Evolutionary conservation across 2,888 invertebrate species (phyloP), one percentile per base, ranked within the genome.

Genomic region (Chloroclysta siterata): DNA sequence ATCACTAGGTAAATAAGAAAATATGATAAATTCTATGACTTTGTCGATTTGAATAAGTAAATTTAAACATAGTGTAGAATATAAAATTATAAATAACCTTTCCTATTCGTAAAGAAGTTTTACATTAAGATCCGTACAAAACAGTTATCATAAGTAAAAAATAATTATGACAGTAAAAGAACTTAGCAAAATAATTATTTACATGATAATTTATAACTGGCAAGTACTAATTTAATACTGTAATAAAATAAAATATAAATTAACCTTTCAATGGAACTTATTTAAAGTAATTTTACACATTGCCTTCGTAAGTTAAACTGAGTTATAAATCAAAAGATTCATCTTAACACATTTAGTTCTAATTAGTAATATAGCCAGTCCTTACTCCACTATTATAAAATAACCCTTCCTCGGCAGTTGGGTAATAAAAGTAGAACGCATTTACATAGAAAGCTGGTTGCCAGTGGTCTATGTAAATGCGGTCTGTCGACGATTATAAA

Each of bases 151-250:
- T 8, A 52, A 53, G 53, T 66, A 64, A 72, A 72, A 70, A 68
- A 74, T 80, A 82, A 84, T 84, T 82, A 83, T 78, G 80, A 82
- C 77, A 71, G 50, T 29, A 65, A 66, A 46, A 63, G 64, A 63
- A 65, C 65, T 60, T 71, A 70, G 61, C 60, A 62, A 73, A 72
- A 71, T 62, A 76, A 73, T 77, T 87, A 89, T 88, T 78, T 88
- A 89, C 88, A 88, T 63, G 80, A 81, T 84, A 85, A 73, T 76
- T 76, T 76, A 81, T 70, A 76, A 87, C 87, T 89, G 92, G 92
- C 92, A 92, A 91, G 90, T 88, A 84, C 84, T 85, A 83, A 52
- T 60, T 80, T 90, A 91, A 92, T 91, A 91, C 92, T 92, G 92
- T 84, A 87, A 52, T 87, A 85, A 88, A 33, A 33, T 33, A 33